A percentile compares a stretch with the other conserved stretches of the same genome.
Conservation (phyloP, 2,113 vertebrate species). For the Colistium nudipinnis region DNA sequence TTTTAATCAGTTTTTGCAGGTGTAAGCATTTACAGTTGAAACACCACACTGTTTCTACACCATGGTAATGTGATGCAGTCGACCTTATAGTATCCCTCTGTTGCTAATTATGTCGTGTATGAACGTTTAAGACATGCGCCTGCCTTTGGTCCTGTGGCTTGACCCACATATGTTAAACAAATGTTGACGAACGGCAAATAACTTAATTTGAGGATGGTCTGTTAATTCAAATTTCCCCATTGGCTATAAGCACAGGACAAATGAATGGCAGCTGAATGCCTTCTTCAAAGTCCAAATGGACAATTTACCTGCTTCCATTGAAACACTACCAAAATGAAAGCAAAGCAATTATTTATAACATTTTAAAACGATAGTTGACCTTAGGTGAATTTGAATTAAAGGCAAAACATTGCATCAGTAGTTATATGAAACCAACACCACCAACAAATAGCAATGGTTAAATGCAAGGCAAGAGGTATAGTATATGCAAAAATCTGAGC, state of each 20-base stretch:
- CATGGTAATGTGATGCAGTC: slow-evolving; percentile 57
- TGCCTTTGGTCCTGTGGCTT: slow-evolving; percentile 13
- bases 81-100: slow-evolving; percentile 10
- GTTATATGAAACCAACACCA: no score
- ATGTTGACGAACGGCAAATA: neutral
- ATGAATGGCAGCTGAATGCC: no score
- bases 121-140: neutral
- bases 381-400: no score
- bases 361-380: no score
- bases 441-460: no score
- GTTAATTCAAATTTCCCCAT: neutral
- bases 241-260: neutral
- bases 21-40: neutral
- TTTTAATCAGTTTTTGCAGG: neutral
- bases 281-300: no score
- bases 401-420: no score
- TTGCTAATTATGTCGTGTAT: slow-evolving; percentile 58
- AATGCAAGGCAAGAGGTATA: no score
- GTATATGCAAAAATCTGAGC: no score
- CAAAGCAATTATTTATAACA: no score
- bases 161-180: neutral
- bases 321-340: no score
- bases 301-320: no score
- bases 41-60: slow-evolving; percentile 14
- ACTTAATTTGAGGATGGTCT: neutral